A percentile compares a stretch with the other conserved stretches of the same genome.
phyloP scores from a whole-genome alignment of 1,140 invertebrate genomes.

The Drosophila nigromelanica region DNA sequence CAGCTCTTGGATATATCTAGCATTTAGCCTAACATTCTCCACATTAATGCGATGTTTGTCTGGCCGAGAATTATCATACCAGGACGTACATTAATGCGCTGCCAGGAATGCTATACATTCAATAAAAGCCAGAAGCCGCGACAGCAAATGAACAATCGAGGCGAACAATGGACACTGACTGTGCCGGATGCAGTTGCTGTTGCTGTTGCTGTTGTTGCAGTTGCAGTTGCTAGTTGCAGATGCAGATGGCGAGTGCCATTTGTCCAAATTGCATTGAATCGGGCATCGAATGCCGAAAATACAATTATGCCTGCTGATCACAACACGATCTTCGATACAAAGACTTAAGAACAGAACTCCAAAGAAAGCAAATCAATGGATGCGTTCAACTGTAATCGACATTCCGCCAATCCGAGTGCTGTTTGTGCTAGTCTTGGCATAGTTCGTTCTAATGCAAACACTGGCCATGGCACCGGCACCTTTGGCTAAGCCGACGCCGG shows the following conservation, averaged over 20 bases:
- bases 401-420: slow-evolving; percentile 41
- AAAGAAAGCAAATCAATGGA: slow-evolving; percentile 59
- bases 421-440: slow-evolving; percentile 25
- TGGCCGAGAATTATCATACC: slow-evolving; percentile 72
- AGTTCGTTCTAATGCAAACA: slow-evolving; percentile 81
- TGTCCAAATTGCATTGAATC: slow-evolving; percentile 65
- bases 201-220: slow-evolving; percentile 17
- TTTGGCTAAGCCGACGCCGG: slow-evolving; percentile 42
- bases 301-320: slow-evolving; percentile 72
- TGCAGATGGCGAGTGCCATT: slow-evolving; percentile 58
- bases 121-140: slow-evolving; percentile 52
- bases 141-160: slow-evolving; percentile 44
- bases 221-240: slow-evolving; percentile 17
- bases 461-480: slow-evolving; percentile 38
- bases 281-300: slow-evolving; percentile 69
- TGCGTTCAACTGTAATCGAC: slow-evolving; percentile 66
- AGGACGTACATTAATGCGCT: slow-evolving; percentile 67
- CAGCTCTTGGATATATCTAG: slow-evolving; percentile 35
- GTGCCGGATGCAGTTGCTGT: slow-evolving; percentile 39
- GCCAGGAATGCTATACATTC: slow-evolving; percentile 59
- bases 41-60: slow-evolving; percentile 48
- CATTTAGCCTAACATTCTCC: slow-evolving; percentile 58
- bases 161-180: slow-evolving; percentile 58
- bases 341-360: slow-evolving; percentile 19
- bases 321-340: slow-evolving; percentile 59